Evolutionary conservation across 2,888 invertebrate species (phyloP).

Genomic region (Acanthoscelides obtectus): DNA sequence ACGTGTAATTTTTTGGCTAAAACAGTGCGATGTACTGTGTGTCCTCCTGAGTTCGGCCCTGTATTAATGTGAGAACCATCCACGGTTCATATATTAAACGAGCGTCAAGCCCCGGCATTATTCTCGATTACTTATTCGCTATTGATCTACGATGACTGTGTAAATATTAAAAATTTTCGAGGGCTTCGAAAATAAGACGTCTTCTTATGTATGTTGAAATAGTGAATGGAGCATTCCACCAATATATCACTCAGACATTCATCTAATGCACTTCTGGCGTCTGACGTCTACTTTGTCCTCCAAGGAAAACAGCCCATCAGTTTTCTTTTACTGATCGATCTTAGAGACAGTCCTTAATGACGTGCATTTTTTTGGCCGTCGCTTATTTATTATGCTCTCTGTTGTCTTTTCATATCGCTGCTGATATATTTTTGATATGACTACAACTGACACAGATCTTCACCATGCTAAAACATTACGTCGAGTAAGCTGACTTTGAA

Average conservation of each 20-base stretch:
- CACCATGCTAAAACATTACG: not conserved
- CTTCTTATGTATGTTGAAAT: constrained; percentile 21
- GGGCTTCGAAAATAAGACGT: constrained; percentile 24
- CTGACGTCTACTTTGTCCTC: constrained; percentile 8
- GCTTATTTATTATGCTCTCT: not conserved
- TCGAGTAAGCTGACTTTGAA: too few species aligned
- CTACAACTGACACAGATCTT: not conserved
- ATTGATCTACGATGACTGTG: constrained; percentile 37
- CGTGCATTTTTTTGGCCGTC: not conserved
- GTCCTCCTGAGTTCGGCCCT: not conserved
- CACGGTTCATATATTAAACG: not conserved
- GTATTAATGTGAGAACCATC: not conserved
- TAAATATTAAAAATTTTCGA: constrained; percentile 29
- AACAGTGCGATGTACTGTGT: too few species aligned
- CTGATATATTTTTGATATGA: not conserved
- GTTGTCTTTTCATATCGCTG: not conserved
- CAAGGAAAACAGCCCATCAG: not conserved
- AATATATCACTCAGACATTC: constrained; percentile 19
- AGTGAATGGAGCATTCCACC: constrained; percentile 12
- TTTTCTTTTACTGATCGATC: not conserved
- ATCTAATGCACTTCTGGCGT: constrained; percentile 8
- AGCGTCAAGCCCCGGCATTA: constrained; percentile 21
- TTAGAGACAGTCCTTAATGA: not conserved
- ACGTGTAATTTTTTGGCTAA: too few species aligned
- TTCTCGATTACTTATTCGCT: constrained; percentile 32